A percentile compares a stretch with the other conserved stretches of the same genome.
Evolutionary conservation across 2,888 invertebrate genomes (phyloP).

Genomic region (Chrysolina haemoptera): DNA sequence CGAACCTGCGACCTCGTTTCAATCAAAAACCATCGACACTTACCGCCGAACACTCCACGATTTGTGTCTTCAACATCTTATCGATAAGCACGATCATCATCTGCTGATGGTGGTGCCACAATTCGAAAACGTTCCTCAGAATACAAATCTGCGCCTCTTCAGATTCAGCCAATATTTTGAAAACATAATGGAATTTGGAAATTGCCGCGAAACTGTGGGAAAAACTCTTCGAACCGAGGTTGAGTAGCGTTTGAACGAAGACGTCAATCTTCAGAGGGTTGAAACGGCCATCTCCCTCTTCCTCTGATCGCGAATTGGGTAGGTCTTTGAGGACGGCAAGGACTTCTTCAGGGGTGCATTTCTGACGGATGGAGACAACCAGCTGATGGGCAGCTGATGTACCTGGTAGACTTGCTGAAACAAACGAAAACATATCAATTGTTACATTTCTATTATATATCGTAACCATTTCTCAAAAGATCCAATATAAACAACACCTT

Average conservation of each 20-base stretch:
- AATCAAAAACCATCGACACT: constrained; percentile 10
- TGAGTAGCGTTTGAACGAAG: constrained; percentile 94
- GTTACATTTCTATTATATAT: too few species aligned
- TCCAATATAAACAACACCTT: too few species aligned
- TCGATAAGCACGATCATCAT: constrained; percentile 97
- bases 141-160: constrained; percentile 97
- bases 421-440: constrained; percentile 37
- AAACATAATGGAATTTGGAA: constrained; percentile 94
- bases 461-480: too few species aligned
- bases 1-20: not conserved
- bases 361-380: constrained; percentile 89
- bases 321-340: constrained; percentile 88
- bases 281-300: constrained; percentile 82
- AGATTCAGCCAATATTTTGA: constrained; percentile 92
- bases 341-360: constrained; percentile 92
- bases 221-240: constrained; percentile 96
- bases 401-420: constrained; percentile 82
- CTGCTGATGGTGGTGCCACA: constrained; percentile 97
- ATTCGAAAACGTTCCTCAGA: constrained; percentile 90
- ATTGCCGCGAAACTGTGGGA: constrained; percentile 99
- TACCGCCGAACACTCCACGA: constrained; percentile 94
- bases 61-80: constrained; percentile 97
- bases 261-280: constrained; percentile 97
- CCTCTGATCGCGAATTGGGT: constrained; percentile 85
- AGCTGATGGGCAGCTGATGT: constrained; percentile 89